Evolutionary conservation across 2,113 vertebrate genomes (phyloP).

Genomic region (Calidris pygmaea): DNA sequence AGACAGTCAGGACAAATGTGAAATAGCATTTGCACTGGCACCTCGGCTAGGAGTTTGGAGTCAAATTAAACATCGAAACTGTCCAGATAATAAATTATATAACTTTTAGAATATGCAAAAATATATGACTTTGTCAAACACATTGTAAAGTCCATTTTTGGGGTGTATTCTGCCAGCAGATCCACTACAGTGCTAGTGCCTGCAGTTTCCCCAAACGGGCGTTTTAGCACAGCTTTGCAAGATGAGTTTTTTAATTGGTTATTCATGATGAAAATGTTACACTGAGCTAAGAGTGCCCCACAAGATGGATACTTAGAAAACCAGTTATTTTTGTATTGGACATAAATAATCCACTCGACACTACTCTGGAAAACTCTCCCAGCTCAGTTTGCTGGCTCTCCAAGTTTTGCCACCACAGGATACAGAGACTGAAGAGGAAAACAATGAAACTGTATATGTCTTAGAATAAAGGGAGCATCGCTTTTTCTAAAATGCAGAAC

Average conservation of each 20-base stretch:
- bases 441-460: slow-evolving; percentile 20
- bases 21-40: not conserved
- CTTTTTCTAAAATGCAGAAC: not conserved
- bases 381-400: slow-evolving; percentile 26
- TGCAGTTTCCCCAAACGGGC: not conserved
- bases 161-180: not conserved
- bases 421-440: not conserved
- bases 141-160: not conserved
- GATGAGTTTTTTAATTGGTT: slow-evolving; percentile 14
- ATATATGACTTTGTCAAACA: not conserved
- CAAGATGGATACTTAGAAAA: slow-evolving; percentile 55
- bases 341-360: slow-evolving; percentile 37
- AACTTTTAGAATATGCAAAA: not conserved
- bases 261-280: slow-evolving; percentile 30
- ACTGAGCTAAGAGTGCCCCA: slow-evolving; percentile 31
- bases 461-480: not conserved
- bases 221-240: not conserved
- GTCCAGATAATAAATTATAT: not conserved
- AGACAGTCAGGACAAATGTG: not conserved
- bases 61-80: not conserved
- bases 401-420: slow-evolving; percentile 38
- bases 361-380: slow-evolving; percentile 22
- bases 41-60: not conserved
- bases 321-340: slow-evolving; percentile 62
- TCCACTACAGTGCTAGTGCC: not conserved